These are phyloP conservation scores for Protaetia brevitarsis DNA, from an alignment of 1,140 invertebrate genomes.

Conservation along the genomic window DNA sequence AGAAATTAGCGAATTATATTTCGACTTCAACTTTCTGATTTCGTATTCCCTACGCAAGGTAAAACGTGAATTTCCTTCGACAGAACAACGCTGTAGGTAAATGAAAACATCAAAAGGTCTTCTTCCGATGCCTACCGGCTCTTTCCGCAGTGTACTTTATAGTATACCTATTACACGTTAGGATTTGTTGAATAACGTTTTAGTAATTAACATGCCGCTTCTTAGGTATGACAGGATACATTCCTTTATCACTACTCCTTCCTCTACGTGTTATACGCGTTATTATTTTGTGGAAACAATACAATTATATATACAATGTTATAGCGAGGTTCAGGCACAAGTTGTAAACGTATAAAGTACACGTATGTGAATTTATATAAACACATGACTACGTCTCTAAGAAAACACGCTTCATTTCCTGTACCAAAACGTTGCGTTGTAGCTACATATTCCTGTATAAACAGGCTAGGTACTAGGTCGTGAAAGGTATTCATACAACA, in stretches of 20 bases:
- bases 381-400: no score
- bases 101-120: slow-evolving; percentile 11
- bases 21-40: neutral
- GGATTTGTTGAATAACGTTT: slow-evolving; percentile 1
- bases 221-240: neutral
- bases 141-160: neutral
- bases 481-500: no score
- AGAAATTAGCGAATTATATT: slow-evolving; percentile 4
- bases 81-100: neutral
- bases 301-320: slow-evolving; percentile 14
- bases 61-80: neutral
- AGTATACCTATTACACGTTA: neutral
- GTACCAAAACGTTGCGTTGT: no score
- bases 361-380: no score
- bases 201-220: slow-evolving; percentile 9
- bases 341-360: no score
- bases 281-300: slow-evolving; percentile 17
- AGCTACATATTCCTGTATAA: no score
- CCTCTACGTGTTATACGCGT: neutral
- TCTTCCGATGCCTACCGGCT: neutral
- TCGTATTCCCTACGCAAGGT: neutral
- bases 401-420: no score
- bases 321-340: no score
- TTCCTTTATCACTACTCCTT: slow-evolving; percentile 6
- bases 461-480: no score